Percentiles rank a stretch among this genome's conserved stretches.
Conservation (phyloP, 1,140 invertebrate species). For the Mamestra configurata region DNA sequence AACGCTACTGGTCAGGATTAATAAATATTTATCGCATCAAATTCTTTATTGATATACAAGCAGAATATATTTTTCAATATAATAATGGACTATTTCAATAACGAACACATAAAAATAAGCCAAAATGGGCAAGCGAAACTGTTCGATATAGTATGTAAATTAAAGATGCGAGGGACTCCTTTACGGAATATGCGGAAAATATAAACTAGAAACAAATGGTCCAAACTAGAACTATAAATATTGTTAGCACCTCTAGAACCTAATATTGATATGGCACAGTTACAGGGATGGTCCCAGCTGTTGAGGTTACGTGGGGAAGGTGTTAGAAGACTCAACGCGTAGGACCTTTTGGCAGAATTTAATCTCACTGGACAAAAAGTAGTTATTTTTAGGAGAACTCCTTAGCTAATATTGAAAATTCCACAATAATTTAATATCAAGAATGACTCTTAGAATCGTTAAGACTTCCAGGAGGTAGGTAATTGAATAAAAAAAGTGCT, state of each 20-base stretch:
- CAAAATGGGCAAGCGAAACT: background rate
- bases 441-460: too few relatives aligned
- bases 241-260: background rate
- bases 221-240: background rate
- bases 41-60: background rate
- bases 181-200: background rate
- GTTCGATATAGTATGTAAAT: background rate
- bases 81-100: slow-evolving; percentile 5
- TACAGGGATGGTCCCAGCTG: background rate
- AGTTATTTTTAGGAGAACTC: too few relatives aligned
- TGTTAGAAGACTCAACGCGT: too few relatives aligned
- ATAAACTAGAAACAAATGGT: background rate
- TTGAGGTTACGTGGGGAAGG: too few relatives aligned
- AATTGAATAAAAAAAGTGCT: too few relatives aligned
- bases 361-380: too few relatives aligned
- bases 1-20: background rate
- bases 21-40: background rate
- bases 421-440: too few relatives aligned
- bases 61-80: background rate
- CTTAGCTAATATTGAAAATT: too few relatives aligned
- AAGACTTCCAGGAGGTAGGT: too few relatives aligned
- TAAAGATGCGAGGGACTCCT: background rate
- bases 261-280: background rate
- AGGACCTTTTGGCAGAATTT: too few relatives aligned
- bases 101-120: background rate